Evolutionary conservation across 2,113 vertebrate genomes (phyloP).

Genomic region (Serinus canaria): DNA sequence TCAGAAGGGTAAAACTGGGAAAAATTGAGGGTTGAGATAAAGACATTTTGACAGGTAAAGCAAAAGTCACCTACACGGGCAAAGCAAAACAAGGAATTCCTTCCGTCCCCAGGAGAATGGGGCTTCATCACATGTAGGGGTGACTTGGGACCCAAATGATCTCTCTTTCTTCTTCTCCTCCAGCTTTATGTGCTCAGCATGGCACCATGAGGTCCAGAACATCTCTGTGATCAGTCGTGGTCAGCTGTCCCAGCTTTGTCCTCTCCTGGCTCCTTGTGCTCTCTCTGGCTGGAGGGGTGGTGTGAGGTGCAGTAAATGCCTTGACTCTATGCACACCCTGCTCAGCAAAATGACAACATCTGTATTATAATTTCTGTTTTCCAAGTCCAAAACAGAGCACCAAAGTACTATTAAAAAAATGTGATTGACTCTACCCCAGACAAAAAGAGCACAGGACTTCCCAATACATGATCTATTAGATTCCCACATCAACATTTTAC

Average conservation of each 20-base stretch:
- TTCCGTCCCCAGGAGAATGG: neutral
- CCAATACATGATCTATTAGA: neutral
- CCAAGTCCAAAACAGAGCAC: neutral
- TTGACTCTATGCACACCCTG: neutral
- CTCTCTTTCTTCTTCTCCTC: neutral
- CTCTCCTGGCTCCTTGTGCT: neutral
- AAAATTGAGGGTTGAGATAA: neutral
- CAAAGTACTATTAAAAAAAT: neutral
- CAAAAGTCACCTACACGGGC: neutral
- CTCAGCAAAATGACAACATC: too few relatives aligned
- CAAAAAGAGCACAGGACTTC: neutral
- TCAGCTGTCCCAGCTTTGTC: neutral
- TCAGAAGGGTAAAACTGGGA: neutral
- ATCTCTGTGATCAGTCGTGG: neutral
- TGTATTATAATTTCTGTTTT: neutral
- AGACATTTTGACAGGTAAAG: neutral
- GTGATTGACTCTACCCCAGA: neutral
- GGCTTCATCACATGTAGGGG: neutral
- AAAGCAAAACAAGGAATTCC: neutral
- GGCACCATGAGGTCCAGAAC: neutral
- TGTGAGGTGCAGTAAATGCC: neutral
- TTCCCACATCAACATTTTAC: neutral
- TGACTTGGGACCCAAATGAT: neutral
- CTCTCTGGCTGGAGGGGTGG: neutral
- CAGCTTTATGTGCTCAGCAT: neutral